Evolutionary conservation across 2,888 invertebrate species (phyloP).

Genomic region (Glaucopsyche alexis): DNA sequence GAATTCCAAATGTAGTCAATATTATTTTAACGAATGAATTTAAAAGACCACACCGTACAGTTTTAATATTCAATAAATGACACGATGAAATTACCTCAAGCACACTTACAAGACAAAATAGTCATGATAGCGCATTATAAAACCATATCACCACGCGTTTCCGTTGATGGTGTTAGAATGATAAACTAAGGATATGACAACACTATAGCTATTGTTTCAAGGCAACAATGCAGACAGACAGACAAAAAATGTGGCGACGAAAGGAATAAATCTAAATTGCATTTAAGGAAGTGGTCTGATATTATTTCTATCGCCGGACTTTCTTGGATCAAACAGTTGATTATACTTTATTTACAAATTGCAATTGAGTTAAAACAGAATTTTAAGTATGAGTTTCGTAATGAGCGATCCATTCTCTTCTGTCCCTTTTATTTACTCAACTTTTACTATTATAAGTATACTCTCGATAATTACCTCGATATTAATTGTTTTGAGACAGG

Average conservation of each 20-base stretch:
- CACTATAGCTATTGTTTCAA: conserved; percentile 68
- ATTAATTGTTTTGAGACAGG: conserved; percentile 32
- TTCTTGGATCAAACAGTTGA: background rate
- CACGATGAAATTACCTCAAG: conserved; percentile 19
- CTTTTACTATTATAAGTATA: background rate
- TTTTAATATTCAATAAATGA: conserved; percentile 28
- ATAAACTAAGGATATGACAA: conserved; percentile 76
- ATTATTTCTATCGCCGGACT: conserved; percentile 34
- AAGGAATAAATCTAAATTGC: conserved; percentile 73
- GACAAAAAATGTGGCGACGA: conserved; percentile 57
- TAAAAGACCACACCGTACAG: background rate
- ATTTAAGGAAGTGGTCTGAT: conserved; percentile 62
- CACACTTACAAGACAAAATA: conserved; percentile 48
- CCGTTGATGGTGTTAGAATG: conserved; percentile 77
- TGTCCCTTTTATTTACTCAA: no score
- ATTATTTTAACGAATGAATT: conserved; percentile 4
- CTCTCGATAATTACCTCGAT: background rate
- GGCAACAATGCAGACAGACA: conserved; percentile 68
- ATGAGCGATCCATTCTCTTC: no score
- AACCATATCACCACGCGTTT: conserved; percentile 72
- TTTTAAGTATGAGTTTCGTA: no score
- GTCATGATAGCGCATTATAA: conserved; percentile 74
- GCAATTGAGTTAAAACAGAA: background rate
- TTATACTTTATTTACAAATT: background rate
- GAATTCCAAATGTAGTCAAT: background rate